These are phyloP conservation scores for Menura novaehollandiae DNA, from an alignment of 2,113 vertebrate species.

Conservation along the genomic window DNA sequence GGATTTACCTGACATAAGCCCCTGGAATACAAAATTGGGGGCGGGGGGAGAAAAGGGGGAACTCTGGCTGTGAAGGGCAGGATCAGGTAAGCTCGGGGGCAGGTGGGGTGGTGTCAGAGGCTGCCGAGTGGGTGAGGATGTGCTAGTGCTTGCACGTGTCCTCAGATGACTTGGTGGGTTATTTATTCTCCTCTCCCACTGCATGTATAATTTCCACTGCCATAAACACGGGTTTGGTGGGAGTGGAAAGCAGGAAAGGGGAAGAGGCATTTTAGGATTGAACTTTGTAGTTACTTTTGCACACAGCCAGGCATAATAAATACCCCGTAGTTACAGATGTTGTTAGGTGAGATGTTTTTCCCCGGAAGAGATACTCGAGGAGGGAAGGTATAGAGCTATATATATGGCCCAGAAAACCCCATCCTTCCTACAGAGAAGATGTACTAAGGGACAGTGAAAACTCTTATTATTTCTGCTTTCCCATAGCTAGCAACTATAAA, in stretches of 20 bases:
- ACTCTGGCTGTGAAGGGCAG: not conserved
- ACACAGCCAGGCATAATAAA: not conserved
- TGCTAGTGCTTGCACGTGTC: not conserved
- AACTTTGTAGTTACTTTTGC: not conserved
- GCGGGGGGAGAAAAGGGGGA: no score
- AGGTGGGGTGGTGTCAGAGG: not conserved
- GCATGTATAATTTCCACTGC: not conserved
- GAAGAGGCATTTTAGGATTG: not conserved
- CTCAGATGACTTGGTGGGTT: constrained; percentile 12
- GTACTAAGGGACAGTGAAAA: no score
- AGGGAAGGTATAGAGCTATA: no score
- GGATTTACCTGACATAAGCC: not conserved
- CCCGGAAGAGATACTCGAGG: no score
- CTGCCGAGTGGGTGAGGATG: not conserved
- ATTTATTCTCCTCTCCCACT: constrained; percentile 8
- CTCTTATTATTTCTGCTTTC: no score
- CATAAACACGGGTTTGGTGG: not conserved
- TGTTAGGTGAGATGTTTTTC: no score
- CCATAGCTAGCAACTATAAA: no score
- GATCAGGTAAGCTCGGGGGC: not conserved
- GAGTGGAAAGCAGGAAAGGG: not conserved
- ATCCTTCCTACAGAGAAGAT: no score
- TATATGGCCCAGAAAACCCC: no score
- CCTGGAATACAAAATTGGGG: not conserved
- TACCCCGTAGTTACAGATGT: not conserved